Percentiles rank a stretch among this genome's conserved stretches.
These are phyloP conservation scores for Exocentrus adspersus DNA, from an alignment of 2,888 invertebrate species.

Conservation along the genomic window DNA sequence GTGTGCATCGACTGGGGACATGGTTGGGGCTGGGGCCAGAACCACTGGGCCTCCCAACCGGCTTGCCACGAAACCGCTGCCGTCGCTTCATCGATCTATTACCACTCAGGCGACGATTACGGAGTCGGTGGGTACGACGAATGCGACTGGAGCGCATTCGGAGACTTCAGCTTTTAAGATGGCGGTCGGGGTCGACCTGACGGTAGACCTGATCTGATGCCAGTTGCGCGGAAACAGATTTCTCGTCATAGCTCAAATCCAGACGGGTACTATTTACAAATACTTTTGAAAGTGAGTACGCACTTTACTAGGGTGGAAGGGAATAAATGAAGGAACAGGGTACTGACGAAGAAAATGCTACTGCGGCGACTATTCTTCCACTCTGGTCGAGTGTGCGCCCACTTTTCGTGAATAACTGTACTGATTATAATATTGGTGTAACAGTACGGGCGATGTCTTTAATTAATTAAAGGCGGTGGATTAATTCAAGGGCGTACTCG, in stretches of 20 bases:
- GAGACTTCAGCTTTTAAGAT: conserved; percentile 63
- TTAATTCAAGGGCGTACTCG: background rate
- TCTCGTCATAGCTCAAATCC: background rate
- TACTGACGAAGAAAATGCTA: too few relatives aligned
- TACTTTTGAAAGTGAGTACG: too few relatives aligned
- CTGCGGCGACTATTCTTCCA: too few relatives aligned
- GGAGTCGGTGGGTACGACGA: conserved; percentile 74
- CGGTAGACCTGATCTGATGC: background rate
- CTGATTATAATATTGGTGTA: background rate
- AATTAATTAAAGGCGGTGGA: background rate
- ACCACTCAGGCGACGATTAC: conserved; percentile 64
- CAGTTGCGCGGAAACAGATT: too few relatives aligned
- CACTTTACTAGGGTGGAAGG: too few relatives aligned
- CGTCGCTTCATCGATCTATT: conserved; percentile 66
- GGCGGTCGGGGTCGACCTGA: too few relatives aligned
- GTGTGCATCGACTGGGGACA: conserved; percentile 72
- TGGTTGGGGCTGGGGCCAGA: conserved; percentile 80
- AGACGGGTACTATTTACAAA: background rate
- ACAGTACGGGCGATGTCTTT: background rate
- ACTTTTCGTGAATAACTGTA: background rate
- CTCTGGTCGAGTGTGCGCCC: too few relatives aligned
- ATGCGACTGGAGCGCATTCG: conserved; percentile 71
- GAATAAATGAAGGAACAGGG: too few relatives aligned
- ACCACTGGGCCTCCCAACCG: conserved; percentile 50
- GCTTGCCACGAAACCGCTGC: conserved; percentile 74